These are phyloP conservation scores for Stratiomys singularior DNA, from an alignment of 2,888 invertebrate species.

Conservation along the genomic window DNA sequence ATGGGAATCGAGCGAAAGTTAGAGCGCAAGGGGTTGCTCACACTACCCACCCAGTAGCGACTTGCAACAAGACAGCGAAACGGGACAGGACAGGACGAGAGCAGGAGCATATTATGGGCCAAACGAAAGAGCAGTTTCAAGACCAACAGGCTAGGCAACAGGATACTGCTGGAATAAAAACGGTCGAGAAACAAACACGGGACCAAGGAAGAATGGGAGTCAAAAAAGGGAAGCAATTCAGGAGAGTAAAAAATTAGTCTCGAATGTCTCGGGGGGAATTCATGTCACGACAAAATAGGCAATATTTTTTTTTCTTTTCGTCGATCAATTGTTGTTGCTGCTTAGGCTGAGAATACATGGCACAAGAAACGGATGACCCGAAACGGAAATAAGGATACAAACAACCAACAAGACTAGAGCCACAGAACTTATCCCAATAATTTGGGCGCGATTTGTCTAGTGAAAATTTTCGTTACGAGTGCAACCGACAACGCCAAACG, in stretches of 20 bases:
- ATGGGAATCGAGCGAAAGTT: constrained; percentile 41
- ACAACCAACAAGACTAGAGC: neutral
- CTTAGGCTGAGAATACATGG: neutral
- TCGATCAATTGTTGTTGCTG: too few relatives aligned
- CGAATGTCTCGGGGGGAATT: constrained; percentile 27
- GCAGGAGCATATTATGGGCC: neutral
- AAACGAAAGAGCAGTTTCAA: constrained; percentile 1
- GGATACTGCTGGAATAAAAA: constrained; percentile 16
- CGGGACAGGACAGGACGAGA: neutral
- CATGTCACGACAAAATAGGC: neutral
- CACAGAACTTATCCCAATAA: constrained; percentile 29
- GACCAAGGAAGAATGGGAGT: neutral
- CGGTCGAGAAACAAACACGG: neutral
- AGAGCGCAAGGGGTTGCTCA: constrained; percentile 18
- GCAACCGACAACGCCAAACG: neutral
- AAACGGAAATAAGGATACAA: neutral
- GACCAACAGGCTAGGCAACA: constrained; percentile 36
- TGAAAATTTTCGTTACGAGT: neutral
- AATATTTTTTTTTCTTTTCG: neutral
- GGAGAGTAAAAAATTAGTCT: constrained; percentile 23
- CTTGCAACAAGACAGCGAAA: too few relatives aligned
- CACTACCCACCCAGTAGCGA: neutral
- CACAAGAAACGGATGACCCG: neutral
- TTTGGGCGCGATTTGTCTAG: constrained; percentile 40
- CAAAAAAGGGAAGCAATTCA: constrained; percentile 6